Conservation (phyloP, 1,140 invertebrate genomes). For the Drosophila parabipectinata region DNA sequence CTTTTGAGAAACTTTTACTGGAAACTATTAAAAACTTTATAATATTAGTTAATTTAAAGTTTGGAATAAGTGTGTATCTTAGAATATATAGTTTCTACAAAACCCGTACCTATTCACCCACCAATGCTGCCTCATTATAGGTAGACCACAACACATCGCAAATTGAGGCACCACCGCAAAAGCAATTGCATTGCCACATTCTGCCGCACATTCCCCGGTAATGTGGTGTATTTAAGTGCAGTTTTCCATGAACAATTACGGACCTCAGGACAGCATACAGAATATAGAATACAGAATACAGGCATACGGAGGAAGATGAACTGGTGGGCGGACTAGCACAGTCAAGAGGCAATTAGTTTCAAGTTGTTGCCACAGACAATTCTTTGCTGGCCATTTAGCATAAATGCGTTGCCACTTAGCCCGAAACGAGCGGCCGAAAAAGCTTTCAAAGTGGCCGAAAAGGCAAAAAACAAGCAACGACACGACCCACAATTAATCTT, state of each 20-base stretch:
- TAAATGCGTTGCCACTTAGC: slow-evolving; percentile 59
- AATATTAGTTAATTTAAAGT: not conserved
- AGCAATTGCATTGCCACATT: slow-evolving; percentile 64
- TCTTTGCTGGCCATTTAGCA: slow-evolving; percentile 61
- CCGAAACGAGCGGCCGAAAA: slow-evolving; percentile 27
- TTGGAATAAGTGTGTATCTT: no score
- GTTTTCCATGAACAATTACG: slow-evolving; percentile 48
- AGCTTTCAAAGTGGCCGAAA: slow-evolving; percentile 12
- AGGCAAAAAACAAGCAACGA: slow-evolving; percentile 17
- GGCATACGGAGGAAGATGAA: not conserved
- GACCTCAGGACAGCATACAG: slow-evolving; percentile 14
- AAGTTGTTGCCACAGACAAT: slow-evolving; percentile 57
- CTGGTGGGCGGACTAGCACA: slow-evolving; percentile 5
- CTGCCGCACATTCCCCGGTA: slow-evolving; percentile 47
- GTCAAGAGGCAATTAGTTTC: slow-evolving; percentile 63
- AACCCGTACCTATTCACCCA: not conserved
- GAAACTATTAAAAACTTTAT: not conserved
- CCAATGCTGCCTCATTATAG: slow-evolving; percentile 30
- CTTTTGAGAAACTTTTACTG: no score
- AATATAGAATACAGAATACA: not conserved
- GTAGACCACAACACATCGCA: slow-evolving; percentile 44
- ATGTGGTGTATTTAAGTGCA: slow-evolving; percentile 53
- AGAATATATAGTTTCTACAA: not conserved
- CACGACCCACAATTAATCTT: slow-evolving; percentile 53
- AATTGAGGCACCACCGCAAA: slow-evolving; percentile 40